Base-by-base conservation (phyloP, 2,888 invertebrate species). In the Lymantria monacha region DNA sequence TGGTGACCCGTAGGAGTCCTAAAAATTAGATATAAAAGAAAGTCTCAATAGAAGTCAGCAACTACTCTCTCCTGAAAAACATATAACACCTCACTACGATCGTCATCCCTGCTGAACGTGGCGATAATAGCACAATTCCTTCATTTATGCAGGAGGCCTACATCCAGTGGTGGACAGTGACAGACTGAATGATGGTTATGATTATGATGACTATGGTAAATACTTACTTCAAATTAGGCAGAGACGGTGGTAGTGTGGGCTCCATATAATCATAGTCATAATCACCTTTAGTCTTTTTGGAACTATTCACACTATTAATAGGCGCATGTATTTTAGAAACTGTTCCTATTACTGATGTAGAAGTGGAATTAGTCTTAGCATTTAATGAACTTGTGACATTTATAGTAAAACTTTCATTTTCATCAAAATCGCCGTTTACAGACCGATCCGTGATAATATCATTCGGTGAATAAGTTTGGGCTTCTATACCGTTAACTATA, bases 191-290 rank as follows among this genome's bases (percentile, higher is more conserved):
- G n/a, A n/a, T n/a, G n/a, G n/a, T n/a, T n/a, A n/a, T n/a, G n/a
- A n/a, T n/a, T n/a, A n/a, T n/a, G n/a, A n/a, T n/a, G 3, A 22
- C 5, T 22, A 3, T 22, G 5, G 3, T 22, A 44, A 14, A 30
- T 42, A 61, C 85, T 89, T 88, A 95, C 95, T 94, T 94, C 46
- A 96, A 88, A 82, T 96, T 96, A 0, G 96, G 96, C 50, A 96
- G 79, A 9, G 96, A 96, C n/a, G 96, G 96, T 1, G 96, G 96
- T 50, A 96, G 76, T 0, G 95, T 95, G 0, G 94, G 94, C 61
- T 94, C 93, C 46, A 90, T 92, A 70, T 95, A 95, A 71, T 95
- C 95, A 69, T 94, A 95, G 65, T 95, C 94, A 60, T 94, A 93
- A 60, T 93, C 93, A 48, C 92, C 92, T 61, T 93, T 93, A 0